Evolutionary conservation across 2,113 vertebrate genomes (phyloP), one percentile per base, ranked within the genome.

Genomic region (Tragelaphus imberbis): DNA sequence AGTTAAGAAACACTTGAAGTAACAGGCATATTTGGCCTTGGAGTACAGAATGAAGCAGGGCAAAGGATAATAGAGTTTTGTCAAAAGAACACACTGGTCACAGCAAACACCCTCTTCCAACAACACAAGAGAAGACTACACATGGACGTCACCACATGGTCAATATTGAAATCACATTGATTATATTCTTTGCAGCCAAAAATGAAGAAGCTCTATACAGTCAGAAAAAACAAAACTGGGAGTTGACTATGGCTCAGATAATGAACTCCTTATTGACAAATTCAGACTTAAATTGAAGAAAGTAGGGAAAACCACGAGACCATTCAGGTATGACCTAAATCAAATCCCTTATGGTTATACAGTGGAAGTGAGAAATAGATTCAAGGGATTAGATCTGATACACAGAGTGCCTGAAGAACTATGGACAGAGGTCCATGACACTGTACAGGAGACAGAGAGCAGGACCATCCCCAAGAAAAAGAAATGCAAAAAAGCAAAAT

Each of bases 341-440:
- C 63, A n/a, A 68, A 68, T n/a, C 7, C 33, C 16, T 68, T n/a
- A 68, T 1, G 33, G n/a, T 9, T 19, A 65, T n/a, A n/a, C 33
- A 68, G 63, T 68, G 7, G 16, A 68, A 68, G 17, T 68, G 33
- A 68, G 16, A 68, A 68, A 68, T 10, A 68, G 65, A 68, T 68
- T n/a, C 33, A 68, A n/a, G 33, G 33, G 63, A 68, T n/a, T 2
- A 68, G 33, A 68, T n/a, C 33, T 61, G 33, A 65, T 65, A 16
- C 30, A 65, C 63, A n/a, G 63, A 65, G 3, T n/a, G 2, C 33
- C 63, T 65, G 3, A 65, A 17, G 33, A 9, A n/a, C 33, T n/a
- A n/a, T n/a, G 33, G 7, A n/a, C 3, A 2, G 63, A 65, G 8
- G 63, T 65, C 17, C 3, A 0, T 65, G 63, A 65, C 3, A 2